A percentile compares a stretch with the other conserved stretches of the same genome.
These are phyloP conservation scores for Chrysodeixis includens DNA, from an alignment of 2,888 invertebrate species.

Conservation along the genomic window DNA sequence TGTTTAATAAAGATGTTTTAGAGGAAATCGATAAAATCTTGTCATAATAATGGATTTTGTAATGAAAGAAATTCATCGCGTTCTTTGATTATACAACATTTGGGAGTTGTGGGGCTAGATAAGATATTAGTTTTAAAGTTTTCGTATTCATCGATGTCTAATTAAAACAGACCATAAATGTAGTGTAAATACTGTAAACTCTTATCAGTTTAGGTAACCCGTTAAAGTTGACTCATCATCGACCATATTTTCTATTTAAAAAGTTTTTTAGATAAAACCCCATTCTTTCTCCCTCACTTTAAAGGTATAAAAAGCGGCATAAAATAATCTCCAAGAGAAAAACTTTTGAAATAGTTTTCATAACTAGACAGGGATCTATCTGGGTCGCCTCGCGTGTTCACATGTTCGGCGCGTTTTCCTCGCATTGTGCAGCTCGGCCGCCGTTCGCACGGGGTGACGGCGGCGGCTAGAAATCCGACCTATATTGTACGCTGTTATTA, in stretches of 20 bases:
- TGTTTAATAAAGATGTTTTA: background rate
- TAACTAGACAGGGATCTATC: constrained; percentile 16
- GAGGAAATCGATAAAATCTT: background rate
- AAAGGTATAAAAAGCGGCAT: background rate
- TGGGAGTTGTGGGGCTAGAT: no score
- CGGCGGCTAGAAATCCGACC: constrained; percentile 51
- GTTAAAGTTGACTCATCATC: no score
- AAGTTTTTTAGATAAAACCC: background rate
- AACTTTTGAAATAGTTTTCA: background rate
- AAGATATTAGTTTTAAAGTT: no score
- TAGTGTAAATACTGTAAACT: no score
- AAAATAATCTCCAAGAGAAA: background rate
- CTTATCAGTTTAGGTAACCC: no score
- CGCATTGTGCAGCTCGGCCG: constrained; percentile 37
- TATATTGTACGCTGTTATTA: constrained; percentile 55
- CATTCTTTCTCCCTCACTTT: background rate
- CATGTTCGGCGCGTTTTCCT: constrained; percentile 29
- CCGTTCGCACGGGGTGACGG: constrained; percentile 51
- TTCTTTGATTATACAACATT: no score
- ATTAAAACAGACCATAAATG: no score
- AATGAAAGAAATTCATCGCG: no score
- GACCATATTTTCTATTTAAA: no score
- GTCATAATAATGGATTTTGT: background rate
- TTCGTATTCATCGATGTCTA: no score
- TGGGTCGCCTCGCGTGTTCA: constrained; percentile 34